Conservation (phyloP, 2,113 vertebrate genomes). For the Nematolebias whitei region DNA sequence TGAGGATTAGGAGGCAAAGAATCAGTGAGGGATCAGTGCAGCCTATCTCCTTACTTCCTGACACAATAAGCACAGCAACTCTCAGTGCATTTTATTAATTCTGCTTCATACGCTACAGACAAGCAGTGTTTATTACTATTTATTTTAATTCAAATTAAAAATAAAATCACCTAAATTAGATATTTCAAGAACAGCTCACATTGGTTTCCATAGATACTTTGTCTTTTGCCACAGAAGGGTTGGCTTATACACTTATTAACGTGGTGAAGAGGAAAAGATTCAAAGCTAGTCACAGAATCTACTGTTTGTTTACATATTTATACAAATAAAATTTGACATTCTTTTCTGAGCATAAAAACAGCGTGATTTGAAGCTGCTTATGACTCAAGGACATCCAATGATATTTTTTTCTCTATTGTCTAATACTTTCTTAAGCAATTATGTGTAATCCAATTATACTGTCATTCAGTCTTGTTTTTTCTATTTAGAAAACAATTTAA, state of each 20-base stretch:
- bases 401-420: constrained; percentile 47
- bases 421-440: constrained; percentile 72
- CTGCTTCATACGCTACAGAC: constrained; percentile 70
- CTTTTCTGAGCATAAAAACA: constrained; percentile 53
- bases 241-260: constrained; percentile 40
- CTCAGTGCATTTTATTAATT: constrained; percentile 77
- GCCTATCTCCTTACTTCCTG: constrained; percentile 72
- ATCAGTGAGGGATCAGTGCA: constrained; percentile 74
- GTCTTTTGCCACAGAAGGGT: constrained; percentile 40
- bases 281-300: constrained; percentile 42
- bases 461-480: constrained; percentile 54
- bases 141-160: no score
- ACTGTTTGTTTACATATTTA: constrained; percentile 74
- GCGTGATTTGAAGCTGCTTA: constrained; percentile 74
- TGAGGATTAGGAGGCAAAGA: constrained; percentile 73
- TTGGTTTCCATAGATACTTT: constrained; percentile 62
- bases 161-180: no score
- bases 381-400: constrained; percentile 78
- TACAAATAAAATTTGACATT: constrained; percentile 72
- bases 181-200: constrained; percentile 46
- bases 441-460: constrained; percentile 73
- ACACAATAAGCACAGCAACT: constrained; percentile 65
- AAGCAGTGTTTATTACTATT: constrained; percentile 37
- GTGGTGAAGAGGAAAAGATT: constrained; percentile 46
- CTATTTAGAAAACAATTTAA: constrained; percentile 61